Evolutionary conservation across 2,113 vertebrate species (phyloP).

Genomic region (Chinchilla lanigera): DNA sequence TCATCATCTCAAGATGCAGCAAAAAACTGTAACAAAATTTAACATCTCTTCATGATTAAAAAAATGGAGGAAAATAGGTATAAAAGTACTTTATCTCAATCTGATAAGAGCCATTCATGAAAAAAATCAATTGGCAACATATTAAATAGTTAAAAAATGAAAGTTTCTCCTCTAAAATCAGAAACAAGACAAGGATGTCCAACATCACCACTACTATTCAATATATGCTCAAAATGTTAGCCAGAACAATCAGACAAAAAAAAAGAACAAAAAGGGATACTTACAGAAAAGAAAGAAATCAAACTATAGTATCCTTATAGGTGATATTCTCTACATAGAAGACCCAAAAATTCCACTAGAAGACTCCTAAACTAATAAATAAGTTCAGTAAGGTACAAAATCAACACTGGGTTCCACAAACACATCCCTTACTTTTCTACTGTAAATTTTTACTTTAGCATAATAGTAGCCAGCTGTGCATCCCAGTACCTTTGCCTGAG

Average conservation of each 20-base stretch:
- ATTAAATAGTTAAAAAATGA: neutral
- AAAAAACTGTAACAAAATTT: neutral
- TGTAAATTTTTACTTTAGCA: neutral
- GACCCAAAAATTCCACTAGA: neutral
- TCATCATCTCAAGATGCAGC: neutral
- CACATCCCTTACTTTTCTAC: neutral
- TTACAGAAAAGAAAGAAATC: neutral
- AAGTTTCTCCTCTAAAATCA: neutral
- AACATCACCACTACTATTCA: neutral
- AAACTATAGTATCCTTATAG: neutral
- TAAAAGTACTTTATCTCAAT: neutral
- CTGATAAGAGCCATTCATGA: neutral
- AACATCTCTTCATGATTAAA: neutral
- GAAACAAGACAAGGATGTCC: neutral
- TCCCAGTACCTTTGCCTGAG: neutral
- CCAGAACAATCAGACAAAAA: neutral
- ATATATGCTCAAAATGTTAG: neutral
- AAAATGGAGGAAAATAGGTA: neutral
- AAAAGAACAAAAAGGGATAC: neutral
- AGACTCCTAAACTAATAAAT: neutral
- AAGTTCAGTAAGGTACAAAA: neutral
- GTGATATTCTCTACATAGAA: neutral
- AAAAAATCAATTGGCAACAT: neutral
- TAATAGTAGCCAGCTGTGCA: neutral
- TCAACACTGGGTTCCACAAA: neutral